Percentiles rank a stretch among this genome's conserved stretches.
Evolutionary conservation across 2,113 vertebrate species (phyloP).

Genomic region (Peromyscus polionotus): DNA sequence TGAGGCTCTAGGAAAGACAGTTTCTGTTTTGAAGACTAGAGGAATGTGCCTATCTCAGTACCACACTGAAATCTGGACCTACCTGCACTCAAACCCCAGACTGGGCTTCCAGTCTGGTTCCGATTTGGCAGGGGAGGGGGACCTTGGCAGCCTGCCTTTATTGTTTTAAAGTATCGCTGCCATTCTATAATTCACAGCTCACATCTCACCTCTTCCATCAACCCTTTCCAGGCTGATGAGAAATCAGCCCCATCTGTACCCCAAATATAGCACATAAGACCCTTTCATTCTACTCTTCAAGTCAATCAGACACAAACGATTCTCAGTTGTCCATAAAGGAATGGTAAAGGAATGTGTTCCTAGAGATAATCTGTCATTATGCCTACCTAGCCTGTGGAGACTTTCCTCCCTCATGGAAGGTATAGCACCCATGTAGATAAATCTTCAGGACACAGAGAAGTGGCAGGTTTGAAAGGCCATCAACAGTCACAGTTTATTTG

Average conservation of each 20-base stretch:
- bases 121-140: constrained; percentile 29
- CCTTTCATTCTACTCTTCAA: constrained; percentile 44
- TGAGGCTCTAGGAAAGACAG: constrained; percentile 43
- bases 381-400: neutral
- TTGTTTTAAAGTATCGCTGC: constrained; percentile 68
- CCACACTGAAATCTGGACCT: constrained; percentile 8
- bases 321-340: neutral
- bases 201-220: constrained; percentile 75
- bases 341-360: constrained; percentile 47
- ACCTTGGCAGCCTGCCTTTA: constrained; percentile 71
- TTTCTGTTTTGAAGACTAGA: constrained; percentile 66
- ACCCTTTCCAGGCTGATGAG: constrained; percentile 37
- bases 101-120: constrained; percentile 70
- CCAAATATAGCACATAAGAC: constrained; percentile 32
- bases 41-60: constrained; percentile 46
- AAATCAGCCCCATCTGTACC: constrained; percentile 71
- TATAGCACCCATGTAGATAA: neutral
- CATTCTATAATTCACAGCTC: constrained; percentile 69
- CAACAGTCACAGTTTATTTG: neutral
- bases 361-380: constrained; percentile 18
- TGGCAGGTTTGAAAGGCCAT: neutral
- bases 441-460: neutral
- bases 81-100: constrained; percentile 70
- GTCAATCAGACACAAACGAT: constrained; percentile 13
- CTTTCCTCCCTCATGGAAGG: neutral